Base-by-base conservation (phyloP, 2,797 vertebrate species). In the Gymnothorax javanicus region DNA sequence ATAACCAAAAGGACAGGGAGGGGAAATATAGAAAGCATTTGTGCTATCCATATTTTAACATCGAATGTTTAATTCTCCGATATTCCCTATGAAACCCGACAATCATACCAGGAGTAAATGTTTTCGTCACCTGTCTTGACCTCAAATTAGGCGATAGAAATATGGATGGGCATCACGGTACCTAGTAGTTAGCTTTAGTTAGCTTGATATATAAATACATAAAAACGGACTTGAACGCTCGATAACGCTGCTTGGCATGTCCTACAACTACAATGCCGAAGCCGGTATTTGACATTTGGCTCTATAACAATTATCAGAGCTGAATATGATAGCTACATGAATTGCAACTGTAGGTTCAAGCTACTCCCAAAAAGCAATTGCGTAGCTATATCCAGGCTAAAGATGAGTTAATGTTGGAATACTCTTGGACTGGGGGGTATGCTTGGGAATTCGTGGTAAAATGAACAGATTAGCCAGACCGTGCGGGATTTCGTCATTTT, bases 341-440 rank as follows among this genome's bases (percentile, higher is more conserved):
- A 86, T 69, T 4, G 87, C 81, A 73, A 81, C 20, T 15, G 20
- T 25, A 57, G 71, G 50, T 90, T 86, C 85, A 86, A 81, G 58
- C 84, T 84, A 82, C 52, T 89, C 86, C 89, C 84, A 87, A 90
- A 43, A 92, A 87, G 90, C 91, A 93, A 90, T 91, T 93, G 94
- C 95, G 94, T 87, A 93, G 92, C 93, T 89, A 92, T 94, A 93
- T 93, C 89, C 91, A 93, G 91, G 95, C 94, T 94, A 94, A 95
- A 97, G 94, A 93, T 94, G 94, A 96, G 95, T 97, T 95, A 96
- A 96, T 96, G 96, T 96, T 95, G 96, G 96, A 95, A 96, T 96
- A 96, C 91, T 96, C 94, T 94, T 95, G 96, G 95, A 96, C 94
- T 93, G 94, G 95, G 94, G 94, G 95, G 94, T 95, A 95, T 97